Evolutionary conservation across 1,140 invertebrate species (phyloP).

Genomic region (Conus ventricosus): DNA sequence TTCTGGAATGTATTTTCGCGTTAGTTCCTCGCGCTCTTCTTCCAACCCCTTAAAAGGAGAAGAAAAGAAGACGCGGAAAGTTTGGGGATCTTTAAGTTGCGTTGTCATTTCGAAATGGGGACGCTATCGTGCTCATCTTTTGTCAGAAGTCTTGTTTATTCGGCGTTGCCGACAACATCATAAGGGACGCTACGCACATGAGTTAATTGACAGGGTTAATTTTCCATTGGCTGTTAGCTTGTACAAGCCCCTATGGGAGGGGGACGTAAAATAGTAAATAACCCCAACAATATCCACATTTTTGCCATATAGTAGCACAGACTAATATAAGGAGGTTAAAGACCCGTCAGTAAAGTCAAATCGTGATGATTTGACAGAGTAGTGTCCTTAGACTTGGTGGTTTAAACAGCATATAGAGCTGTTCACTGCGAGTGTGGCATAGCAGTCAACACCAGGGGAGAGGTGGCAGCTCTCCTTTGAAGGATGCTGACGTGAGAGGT

Average conservation of each 20-base stretch:
- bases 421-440: no score
- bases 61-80: slow-evolving; percentile 70
- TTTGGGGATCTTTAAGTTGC: slow-evolving; percentile 59
- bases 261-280: no score
- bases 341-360: no score
- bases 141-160: background rate
- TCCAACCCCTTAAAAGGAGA: slow-evolving; percentile 72
- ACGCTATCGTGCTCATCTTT: background rate
- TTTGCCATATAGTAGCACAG: no score
- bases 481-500: no score
- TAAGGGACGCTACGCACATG: slow-evolving; percentile 13
- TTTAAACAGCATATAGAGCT: no score
- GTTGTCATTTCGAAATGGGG: background rate
- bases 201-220: background rate
- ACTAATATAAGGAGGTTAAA: no score
- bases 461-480: no score
- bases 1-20: slow-evolving; percentile 65
- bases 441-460: no score
- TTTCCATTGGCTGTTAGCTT: background rate
- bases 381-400: no score
- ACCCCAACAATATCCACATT: no score
- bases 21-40: slow-evolving; percentile 67
- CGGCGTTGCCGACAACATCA: background rate
- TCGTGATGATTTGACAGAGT: no score
- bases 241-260: background rate